Base-by-base conservation (phyloP, 2,888 invertebrate species). In the Cartodere bifasciata region DNA sequence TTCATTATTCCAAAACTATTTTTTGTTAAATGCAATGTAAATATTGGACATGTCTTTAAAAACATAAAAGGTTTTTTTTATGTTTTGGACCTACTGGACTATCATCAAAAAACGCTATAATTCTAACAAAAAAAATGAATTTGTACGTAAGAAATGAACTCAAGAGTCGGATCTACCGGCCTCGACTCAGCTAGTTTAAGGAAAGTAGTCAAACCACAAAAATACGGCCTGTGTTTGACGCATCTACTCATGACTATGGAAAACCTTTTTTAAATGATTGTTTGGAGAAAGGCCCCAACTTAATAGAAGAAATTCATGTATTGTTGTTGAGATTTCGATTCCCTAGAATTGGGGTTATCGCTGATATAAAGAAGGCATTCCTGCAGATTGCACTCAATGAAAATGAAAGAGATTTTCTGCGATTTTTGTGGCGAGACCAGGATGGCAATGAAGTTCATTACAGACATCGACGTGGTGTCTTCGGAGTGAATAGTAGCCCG, bases 231-330 rank as follows among this genome's bases (percentile, higher is more conserved):
- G 46, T 48, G 0, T 44, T 44, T 36, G 43, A 48, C 17, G 46
- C 46, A 9, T 44, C 43, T 10, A 27, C 38, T 2, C 27, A 31
- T 26, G 32, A 41, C 2, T 4, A 14, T 2, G 16, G 31, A 1
- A 42, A 41, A 1, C 2, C 29, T 2, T 48, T 48, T 3, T 31
- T 52, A 4, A 53, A 53, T 29, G 42, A 48, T 3, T 27, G 30
- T 2, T 36, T 52, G 13, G 33, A 41, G 22, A 37, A 42, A 2
- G 51, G 53, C 1, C 46, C 49, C 1, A 38, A 38, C 1, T 23
- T 49, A 2, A 43, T 52, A 13, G 40, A 43, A 3, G n/a, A 29
- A 4, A 41, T 40, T 16, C 37, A 33, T 4, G 31, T 25, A 7
- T 10, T 32, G 4, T 20, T 24, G 4, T 34, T 39, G 27, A 25